phyloP scores from a whole-genome alignment of 2,888 invertebrate species.

The Hololepta plana region DNA sequence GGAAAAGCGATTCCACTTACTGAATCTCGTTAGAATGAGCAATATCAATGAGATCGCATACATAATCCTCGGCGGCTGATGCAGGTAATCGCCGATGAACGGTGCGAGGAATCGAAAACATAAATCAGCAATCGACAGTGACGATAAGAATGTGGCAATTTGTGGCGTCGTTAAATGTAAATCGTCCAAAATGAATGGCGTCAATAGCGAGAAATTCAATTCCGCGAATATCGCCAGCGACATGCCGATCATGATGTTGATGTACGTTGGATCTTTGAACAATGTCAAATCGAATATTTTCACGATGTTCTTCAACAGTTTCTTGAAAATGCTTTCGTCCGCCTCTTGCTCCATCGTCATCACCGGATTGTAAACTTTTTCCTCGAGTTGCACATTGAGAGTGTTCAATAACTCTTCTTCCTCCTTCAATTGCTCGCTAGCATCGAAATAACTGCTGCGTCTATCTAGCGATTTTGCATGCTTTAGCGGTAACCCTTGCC shows the following conservation, averaged over 20 bases:
- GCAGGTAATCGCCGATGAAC: constrained; percentile 44
- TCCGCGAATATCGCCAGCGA: constrained; percentile 51
- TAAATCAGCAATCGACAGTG: constrained; percentile 34
- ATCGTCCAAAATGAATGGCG: constrained; percentile 48
- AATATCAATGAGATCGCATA: constrained; percentile 40
- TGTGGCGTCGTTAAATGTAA: constrained; percentile 36
- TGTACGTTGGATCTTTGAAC: constrained; percentile 45
- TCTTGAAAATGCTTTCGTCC: constrained; percentile 12
- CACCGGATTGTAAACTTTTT: constrained; percentile 10
- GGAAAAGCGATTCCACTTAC: constrained; percentile 31
- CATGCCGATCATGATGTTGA: constrained; percentile 39
- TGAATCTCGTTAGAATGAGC: constrained; percentile 38
- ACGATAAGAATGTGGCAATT: constrained; percentile 43
- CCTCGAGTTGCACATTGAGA: too few relatives aligned
- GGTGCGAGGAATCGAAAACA: constrained; percentile 43
- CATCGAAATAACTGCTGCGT: too few relatives aligned
- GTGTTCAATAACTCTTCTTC: too few relatives aligned
- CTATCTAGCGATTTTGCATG: too few relatives aligned
- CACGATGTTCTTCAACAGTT: constrained; percentile 24
- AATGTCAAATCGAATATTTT: constrained; percentile 45
- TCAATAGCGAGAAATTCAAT: constrained; percentile 45
- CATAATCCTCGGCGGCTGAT: constrained; percentile 42
- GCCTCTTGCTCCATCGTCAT: constrained; percentile 14
- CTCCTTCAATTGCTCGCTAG: too few relatives aligned
- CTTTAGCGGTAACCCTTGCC: too few relatives aligned